Evolutionary conservation across 2,888 invertebrate genomes (phyloP), one percentile per base, ranked within the genome.

Genomic region (Nycteola revayana): DNA sequence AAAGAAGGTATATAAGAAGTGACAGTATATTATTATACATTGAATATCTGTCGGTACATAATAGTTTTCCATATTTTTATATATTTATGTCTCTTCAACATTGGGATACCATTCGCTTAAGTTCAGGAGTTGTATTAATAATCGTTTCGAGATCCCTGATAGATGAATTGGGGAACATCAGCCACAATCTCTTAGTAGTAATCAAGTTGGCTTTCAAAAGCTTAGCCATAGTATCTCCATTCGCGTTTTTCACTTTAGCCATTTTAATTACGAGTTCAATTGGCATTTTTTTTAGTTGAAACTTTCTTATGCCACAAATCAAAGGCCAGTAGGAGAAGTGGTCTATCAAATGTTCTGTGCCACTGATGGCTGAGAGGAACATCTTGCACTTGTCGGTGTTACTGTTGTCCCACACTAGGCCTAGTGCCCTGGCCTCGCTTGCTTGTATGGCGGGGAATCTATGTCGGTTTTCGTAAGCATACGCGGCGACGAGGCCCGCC

Each of bases 251-350:
- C 0, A 74, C 67, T 28, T 57, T 68, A 0, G 77, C 75, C 27
- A 74, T 69, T 40, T 76, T 73, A 0, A 70, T 22, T 0, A 76
- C 67, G 0, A 60, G 51, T 5, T 66, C 60, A 0, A 61, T 7
- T 0, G 68, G 66, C 6, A 78, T 61, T 40, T 77, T 77, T 9
- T 69, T 66, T 1, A 73, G 35, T 17, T 72, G 65, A 7, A 67
- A 52, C 36, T 77, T 77, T 9, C 68, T 62, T 8, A 79, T 21
- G 1, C 69, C 74, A 25, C 76, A 77, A 2, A 79, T 10, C 0
- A 79, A 46, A 0, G 78, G 77, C 50, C 59, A 75, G 43, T 48
- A 77, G 0, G 54, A 47, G 35, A 79, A 79, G 10, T 74, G 71
- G 0, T 69, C 63, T 5, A 62, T 60, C 28, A 75, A 71, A 41